Conservation (phyloP, 2,113 vertebrate species). For the Dasyprocta punctata region DNA sequence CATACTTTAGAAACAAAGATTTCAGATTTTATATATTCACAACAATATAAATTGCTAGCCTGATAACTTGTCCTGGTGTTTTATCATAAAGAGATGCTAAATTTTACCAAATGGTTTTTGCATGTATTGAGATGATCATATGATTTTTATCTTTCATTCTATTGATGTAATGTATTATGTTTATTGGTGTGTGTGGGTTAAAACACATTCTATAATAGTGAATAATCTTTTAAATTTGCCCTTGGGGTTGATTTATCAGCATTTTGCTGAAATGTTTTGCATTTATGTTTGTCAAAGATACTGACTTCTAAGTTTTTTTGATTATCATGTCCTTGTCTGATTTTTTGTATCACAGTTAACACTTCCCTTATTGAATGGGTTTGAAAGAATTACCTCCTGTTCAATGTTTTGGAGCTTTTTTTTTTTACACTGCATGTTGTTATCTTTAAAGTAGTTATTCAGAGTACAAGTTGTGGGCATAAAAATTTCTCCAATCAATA, state of each 20-base stretch:
- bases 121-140: too few species aligned
- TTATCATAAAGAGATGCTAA: too few species aligned
- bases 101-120: too few species aligned
- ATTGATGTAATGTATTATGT: too few species aligned
- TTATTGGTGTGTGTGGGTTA: too few species aligned
- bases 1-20: neutral
- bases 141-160: too few species aligned
- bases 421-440: neutral
- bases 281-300: neutral
- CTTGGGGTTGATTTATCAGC: too few species aligned
- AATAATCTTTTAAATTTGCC: too few species aligned
- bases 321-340: neutral
- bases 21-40: neutral
- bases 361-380: neutral
- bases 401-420: neutral
- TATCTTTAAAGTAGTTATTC: too few species aligned
- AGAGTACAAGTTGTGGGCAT: too few species aligned
- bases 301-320: neutral
- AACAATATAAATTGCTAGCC: neutral
- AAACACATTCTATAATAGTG: too few species aligned
- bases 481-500: too few species aligned
- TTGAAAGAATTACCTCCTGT: neutral
- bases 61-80: neutral
- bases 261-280: neutral
- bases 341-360: neutral